Conservation (phyloP, 2,797 vertebrate species). For the Clarias platycephalus region DNA sequence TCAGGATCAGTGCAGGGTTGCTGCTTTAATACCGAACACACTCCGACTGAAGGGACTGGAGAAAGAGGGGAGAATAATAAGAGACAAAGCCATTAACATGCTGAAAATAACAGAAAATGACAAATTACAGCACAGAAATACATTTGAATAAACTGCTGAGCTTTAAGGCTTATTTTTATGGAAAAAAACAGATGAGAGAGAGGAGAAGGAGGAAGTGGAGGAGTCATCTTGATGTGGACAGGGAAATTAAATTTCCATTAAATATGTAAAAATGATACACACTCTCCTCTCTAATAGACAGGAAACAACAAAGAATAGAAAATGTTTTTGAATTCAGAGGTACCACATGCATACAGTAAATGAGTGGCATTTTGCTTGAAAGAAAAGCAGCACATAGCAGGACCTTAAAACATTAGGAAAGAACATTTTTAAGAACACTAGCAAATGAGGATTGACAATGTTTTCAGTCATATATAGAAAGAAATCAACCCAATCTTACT, state of each 20-base stretch:
- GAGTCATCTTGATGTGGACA: conserved; percentile 14
- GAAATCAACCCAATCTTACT: background rate
- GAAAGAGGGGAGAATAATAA: conserved; percentile 6
- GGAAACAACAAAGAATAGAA: conserved; percentile 23
- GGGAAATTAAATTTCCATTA: conserved; percentile 45
- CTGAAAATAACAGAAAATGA: conserved; percentile 36
- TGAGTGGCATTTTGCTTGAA: conserved; percentile 20
- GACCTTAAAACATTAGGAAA: background rate
- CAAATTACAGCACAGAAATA: conserved; percentile 41
- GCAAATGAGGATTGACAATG: background rate
- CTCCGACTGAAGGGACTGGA: conserved; percentile 92
- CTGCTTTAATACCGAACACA: conserved; percentile 85
- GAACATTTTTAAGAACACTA: background rate
- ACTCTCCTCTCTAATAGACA: background rate
- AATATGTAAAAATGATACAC: conserved; percentile 27
- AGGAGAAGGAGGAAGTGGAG: background rate
- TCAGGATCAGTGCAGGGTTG: conserved; percentile 66
- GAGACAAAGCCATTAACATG: conserved; percentile 27
- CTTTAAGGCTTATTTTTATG: conserved; percentile 29
- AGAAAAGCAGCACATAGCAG: background rate
- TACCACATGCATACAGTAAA: conserved; percentile 25
- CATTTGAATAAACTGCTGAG: conserved; percentile 26
- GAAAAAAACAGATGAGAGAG: conserved; percentile 7
- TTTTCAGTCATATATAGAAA: background rate
- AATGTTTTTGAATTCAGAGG: conserved; percentile 40